Conservation (phyloP, 2,797 vertebrate genomes). For the Hemibagrus guttatus region DNA sequence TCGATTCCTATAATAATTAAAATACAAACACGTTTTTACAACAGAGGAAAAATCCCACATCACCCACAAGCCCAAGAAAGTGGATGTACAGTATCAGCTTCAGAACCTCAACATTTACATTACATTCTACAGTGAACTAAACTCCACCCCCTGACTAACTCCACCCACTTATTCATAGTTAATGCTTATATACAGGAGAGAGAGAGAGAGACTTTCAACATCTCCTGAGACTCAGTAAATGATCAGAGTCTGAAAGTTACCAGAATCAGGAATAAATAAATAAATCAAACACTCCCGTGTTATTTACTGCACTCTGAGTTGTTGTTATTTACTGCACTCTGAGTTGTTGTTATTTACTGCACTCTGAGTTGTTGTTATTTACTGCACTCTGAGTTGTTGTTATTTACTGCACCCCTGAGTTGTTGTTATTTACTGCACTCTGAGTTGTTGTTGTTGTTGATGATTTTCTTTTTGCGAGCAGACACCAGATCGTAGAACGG, state of each 20-base stretch:
- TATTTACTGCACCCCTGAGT: constrained; percentile 49
- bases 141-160: not conserved
- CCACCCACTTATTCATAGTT: not conserved
- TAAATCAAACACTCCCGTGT: too few relatives aligned
- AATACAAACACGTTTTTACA: not conserved
- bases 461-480: constrained; percentile 84
- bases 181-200: not conserved
- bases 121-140: not conserved
- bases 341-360: constrained; percentile 14
- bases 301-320: constrained; percentile 39
- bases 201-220: too few relatives aligned
- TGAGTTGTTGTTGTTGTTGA: constrained; percentile 55
- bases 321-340: constrained; percentile 37
- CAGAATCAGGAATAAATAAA: not conserved
- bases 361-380: constrained; percentile 41
- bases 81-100: not conserved
- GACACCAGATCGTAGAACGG: constrained; percentile 90
- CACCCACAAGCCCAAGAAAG: not conserved
- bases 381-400: constrained; percentile 46
- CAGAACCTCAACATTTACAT: not conserved
- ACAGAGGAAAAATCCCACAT: not conserved
- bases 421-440: constrained; percentile 25
- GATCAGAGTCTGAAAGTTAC: not conserved
- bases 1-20: not conserved
- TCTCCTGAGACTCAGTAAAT: not conserved